Conservation (phyloP, 2,113 vertebrate genomes). For the Hipposideros armiger region DNA sequence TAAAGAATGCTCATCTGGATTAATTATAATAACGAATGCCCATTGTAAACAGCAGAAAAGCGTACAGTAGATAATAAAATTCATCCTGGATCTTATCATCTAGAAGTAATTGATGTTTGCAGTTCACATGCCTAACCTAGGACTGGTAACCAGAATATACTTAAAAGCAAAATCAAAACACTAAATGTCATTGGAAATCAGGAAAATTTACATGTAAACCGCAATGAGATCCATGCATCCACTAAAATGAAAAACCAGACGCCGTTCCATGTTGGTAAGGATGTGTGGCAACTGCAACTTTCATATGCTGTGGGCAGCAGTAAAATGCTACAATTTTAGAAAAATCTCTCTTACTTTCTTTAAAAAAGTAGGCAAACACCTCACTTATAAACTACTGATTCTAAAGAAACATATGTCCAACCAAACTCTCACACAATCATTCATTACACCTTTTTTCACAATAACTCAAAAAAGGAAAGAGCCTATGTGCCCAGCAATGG, state of each 20-base stretch:
- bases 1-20: neutral
- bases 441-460: neutral
- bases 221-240: neutral
- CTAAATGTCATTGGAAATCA: neutral
- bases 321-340: neutral
- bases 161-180: neutral
- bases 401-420: neutral
- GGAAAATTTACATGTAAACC: neutral
- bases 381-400: neutral
- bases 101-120: neutral
- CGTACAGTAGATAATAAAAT: neutral
- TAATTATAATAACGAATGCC: neutral
- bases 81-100: neutral
- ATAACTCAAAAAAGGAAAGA: neutral
- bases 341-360: neutral
- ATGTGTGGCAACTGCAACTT: neutral
- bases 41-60: neutral
- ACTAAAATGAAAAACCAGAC: neutral
- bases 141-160: neutral
- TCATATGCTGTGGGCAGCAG: neutral
- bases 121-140: neutral
- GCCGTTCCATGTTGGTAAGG: neutral
- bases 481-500: neutral
- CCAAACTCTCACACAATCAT: neutral
- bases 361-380: neutral